phyloP scores from a whole-genome alignment of 2,797 vertebrate species.

The Chelonia mydas region DNA sequence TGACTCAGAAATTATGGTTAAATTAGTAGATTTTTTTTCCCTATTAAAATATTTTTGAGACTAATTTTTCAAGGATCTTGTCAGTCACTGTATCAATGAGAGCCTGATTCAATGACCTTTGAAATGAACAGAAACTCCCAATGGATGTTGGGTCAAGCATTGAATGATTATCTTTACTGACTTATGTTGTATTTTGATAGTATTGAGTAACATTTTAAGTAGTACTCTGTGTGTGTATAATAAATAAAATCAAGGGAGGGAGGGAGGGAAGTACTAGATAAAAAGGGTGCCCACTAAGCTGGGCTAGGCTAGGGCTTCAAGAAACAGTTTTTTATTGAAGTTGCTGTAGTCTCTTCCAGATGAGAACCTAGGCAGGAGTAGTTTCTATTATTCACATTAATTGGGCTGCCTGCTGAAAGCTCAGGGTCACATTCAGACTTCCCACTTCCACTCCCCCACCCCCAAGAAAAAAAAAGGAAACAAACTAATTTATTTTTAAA shows the following conservation, averaged over 20 bases:
- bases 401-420: not conserved
- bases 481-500: not conserved
- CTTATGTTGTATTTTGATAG: fast-evolving
- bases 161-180: fast-evolving
- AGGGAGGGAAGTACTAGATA: not conserved
- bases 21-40: constrained; percentile 20
- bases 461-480: no score
- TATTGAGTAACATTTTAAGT: fast-evolving
- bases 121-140: not conserved
- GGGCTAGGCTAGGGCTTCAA: not conserved
- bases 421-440: not conserved
- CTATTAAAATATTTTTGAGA: constrained; percentile 3
- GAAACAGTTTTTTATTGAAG: not conserved
- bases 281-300: not conserved
- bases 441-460: no score
- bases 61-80: not conserved
- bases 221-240: not conserved
- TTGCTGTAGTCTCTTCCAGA: not conserved
- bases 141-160: not conserved
- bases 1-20: constrained; percentile 19
- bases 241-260: not conserved
- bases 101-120: not conserved
- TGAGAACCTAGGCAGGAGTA: not conserved
- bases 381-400: not conserved
- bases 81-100: not conserved